Evolutionary conservation across 2,888 invertebrate species (phyloP), one percentile per base, ranked within the genome.

Genomic region (Trypoxylon attenuatum): DNA sequence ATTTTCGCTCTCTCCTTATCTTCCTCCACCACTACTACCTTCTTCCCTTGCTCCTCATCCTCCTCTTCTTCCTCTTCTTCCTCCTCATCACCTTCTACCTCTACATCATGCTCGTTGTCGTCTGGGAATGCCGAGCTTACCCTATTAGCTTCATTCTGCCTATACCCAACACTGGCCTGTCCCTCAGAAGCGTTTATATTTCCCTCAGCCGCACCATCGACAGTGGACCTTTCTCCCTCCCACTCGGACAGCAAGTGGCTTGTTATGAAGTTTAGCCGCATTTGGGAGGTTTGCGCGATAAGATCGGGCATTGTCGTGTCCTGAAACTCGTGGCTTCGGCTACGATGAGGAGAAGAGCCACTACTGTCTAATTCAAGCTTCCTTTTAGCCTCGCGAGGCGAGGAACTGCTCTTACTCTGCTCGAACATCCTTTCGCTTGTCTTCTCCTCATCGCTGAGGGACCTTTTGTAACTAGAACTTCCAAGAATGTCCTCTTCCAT

Each of bases 391-490:
- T 27, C 27, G 27, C n/a, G n/a, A 27, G n/a, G 27, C 2, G n/a
- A n/a, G n/a, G n/a, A n/a, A n/a, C 27, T 13, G 33, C 33, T 33
- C 33, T 13, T 33, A 13, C 33, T 33, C 1, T 10, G 4, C 4
- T 33, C 33, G 18, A 21, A 10, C 2, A 52, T 22, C 49, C 87
- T 85, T 6, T 87, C 82, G 75, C 71, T 68, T 1, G 71, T 69
- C 52, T 91, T 91, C 70, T 91, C 90, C 73, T 91, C 91, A 78
- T 91, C 91, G 77, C 90, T 90, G 51, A 91, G 82, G 6, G 90
- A 89, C 27, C 88, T 85, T 50, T 82, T 21, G 62, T 79, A 83
- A 46, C 66, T 75, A 0, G 54, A 21, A 1, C 42, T 29, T 0
- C 27, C 21, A 2, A 13, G 2, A 13, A 13, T 5, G 16, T 29